These are phyloP conservation scores for Tetragonisca angustula DNA, from an alignment of 2,888 invertebrate species.

Conservation along the genomic window DNA sequence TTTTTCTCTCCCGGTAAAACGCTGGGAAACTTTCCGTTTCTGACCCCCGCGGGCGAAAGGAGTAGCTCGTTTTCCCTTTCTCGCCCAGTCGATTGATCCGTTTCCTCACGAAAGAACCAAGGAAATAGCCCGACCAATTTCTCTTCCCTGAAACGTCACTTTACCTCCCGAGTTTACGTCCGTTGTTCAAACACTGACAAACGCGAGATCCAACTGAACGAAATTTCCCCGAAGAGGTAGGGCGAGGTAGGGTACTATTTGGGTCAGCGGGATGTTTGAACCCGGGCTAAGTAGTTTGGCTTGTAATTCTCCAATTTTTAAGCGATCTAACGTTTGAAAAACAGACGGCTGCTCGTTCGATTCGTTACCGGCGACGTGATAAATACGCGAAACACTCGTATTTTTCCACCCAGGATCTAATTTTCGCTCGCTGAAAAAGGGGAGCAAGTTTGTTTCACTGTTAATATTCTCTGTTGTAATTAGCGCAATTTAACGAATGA, in stretches of 20 bases:
- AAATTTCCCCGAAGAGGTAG: background rate
- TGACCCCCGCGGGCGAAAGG: background rate
- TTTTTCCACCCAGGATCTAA: too few species aligned
- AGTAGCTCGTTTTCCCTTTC: conserved; percentile 7
- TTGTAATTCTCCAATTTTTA: background rate
- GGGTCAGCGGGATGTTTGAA: background rate
- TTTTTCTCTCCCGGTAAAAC: background rate
- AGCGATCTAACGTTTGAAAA: background rate
- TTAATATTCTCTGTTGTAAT: too few species aligned
- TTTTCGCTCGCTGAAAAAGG: too few species aligned
- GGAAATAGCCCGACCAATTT: background rate
- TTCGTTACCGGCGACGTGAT: too few species aligned
- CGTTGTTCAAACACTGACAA: background rate
- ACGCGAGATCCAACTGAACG: background rate
- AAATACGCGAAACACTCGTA: too few species aligned
- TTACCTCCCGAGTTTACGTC: background rate
- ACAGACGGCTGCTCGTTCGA: too few species aligned
- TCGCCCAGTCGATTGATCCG: background rate
- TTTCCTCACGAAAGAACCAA: background rate
- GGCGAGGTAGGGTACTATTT: background rate
- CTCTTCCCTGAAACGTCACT: background rate
- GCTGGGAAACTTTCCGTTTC: background rate
- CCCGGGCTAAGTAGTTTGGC: background rate
- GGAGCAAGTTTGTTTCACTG: too few species aligned
- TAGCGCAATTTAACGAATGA: too few species aligned